Evolutionary conservation across 2,797 vertebrate species (phyloP).

Genomic region (Sciaenops ocellatus): DNA sequence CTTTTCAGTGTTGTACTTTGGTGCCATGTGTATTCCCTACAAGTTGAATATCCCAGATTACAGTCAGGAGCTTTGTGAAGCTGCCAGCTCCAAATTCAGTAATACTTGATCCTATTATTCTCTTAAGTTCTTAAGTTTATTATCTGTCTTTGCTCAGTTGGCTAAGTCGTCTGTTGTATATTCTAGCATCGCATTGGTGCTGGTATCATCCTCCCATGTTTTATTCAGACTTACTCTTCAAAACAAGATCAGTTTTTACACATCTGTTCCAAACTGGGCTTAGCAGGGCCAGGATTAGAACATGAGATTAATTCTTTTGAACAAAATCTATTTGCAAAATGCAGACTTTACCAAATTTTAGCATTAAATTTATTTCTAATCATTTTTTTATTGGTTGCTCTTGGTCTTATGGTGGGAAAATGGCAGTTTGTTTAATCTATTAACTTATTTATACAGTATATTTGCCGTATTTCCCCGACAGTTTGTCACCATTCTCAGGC

Average conservation of each 20-base stretch:
- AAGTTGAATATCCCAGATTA: constrained; percentile 26
- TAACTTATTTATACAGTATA: neutral
- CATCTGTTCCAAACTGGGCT: constrained; percentile 10
- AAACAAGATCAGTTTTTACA: constrained; percentile 27
- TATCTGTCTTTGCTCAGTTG: constrained; percentile 49
- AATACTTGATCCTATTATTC: constrained; percentile 62
- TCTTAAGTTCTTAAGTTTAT: constrained; percentile 55
- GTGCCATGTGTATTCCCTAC: neutral
- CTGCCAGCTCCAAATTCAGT: constrained; percentile 13
- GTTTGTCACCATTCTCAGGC: constrained; percentile 36
- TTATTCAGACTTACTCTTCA: constrained; percentile 14
- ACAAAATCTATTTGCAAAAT: neutral
- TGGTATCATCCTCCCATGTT: neutral
- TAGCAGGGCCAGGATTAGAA: neutral
- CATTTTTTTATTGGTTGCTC: neutral
- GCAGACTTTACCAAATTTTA: neutral
- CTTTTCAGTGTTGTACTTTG: neutral
- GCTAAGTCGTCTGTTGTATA: constrained; percentile 15
- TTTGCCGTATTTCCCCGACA: constrained; percentile 27
- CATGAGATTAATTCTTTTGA: neutral
- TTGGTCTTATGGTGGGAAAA: neutral
- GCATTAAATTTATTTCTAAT: constrained; percentile 5
- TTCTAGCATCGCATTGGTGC: neutral
- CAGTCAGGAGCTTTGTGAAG: constrained; percentile 21
- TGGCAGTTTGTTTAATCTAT: constrained; percentile 13